phyloP scores from a whole-genome alignment of 2,797 vertebrate genomes.

The Rhinella marina region DNA sequence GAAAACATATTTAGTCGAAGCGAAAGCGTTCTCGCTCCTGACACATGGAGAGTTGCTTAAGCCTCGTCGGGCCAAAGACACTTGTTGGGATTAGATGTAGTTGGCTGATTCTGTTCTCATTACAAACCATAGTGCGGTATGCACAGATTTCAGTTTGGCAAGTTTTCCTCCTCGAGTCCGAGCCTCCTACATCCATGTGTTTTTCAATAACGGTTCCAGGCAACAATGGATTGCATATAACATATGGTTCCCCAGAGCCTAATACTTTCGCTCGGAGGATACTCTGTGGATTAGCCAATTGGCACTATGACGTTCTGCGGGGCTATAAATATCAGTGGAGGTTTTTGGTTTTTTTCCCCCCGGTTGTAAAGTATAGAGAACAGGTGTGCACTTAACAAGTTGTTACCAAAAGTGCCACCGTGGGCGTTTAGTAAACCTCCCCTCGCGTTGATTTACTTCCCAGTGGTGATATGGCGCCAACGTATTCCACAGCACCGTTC shows the following conservation, averaged over 20 bases:
- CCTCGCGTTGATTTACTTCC: neutral
- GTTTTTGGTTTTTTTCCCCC: slow-evolving; percentile 6
- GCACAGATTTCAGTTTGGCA: slow-evolving; percentile 48
- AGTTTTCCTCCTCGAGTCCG: slow-evolving; percentile 17
- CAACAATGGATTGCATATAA: slow-evolving; percentile 44
- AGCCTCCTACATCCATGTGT: slow-evolving; percentile 28
- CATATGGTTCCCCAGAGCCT: slow-evolving; percentile 42
- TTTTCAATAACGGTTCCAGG: slow-evolving; percentile 23
- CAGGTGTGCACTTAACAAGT: slow-evolving; percentile 60
- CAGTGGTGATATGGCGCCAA: neutral
- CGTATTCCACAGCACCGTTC: neutral
- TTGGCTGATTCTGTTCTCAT: slow-evolving; percentile 53
- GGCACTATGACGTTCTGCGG: slow-evolving; percentile 28
- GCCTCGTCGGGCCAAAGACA: slow-evolving; percentile 55
- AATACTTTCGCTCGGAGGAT: slow-evolving; percentile 34
- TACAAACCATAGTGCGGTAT: slow-evolving; percentile 43
- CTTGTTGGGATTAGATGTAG: slow-evolving; percentile 60
- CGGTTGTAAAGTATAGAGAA: slow-evolving; percentile 34
- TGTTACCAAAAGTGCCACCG: slow-evolving; percentile 30
- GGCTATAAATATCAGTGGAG: slow-evolving; percentile 5
- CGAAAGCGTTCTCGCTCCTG: slow-evolving; percentile 6
- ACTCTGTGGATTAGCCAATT: slow-evolving; percentile 54
- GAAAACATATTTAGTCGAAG: slow-evolving; percentile 55
- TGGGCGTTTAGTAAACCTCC: neutral
- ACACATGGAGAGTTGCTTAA: slow-evolving; percentile 65